These are phyloP conservation scores for Halcyon senegalensis DNA, from an alignment of 2,113 vertebrate species.

Conservation along the genomic window DNA sequence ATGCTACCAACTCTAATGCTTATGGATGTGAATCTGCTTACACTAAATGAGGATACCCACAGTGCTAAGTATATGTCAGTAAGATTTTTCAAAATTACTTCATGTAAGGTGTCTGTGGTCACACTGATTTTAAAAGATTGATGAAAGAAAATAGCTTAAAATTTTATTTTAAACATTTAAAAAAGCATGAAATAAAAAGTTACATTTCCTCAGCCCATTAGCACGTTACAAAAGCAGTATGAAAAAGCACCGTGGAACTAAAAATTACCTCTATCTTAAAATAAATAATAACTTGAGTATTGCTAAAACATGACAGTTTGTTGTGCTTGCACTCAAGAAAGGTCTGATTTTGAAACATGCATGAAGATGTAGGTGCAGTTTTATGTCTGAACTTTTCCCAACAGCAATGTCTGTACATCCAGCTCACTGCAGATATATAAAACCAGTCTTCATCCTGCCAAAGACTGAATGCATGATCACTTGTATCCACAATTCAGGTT, in stretches of 20 bases:
- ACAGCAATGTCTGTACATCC: background rate
- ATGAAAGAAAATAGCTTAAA: background rate
- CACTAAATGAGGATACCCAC: background rate
- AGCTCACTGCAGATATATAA: background rate
- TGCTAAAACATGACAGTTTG: background rate
- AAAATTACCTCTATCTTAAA: background rate
- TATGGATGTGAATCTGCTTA: background rate
- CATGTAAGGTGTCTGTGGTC: background rate
- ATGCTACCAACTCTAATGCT: background rate
- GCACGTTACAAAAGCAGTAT: background rate
- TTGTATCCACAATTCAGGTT: background rate
- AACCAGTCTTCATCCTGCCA: background rate
- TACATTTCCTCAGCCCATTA: background rate
- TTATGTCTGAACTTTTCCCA: background rate
- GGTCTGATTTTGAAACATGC: background rate
- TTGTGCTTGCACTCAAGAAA: background rate
- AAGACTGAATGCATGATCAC: background rate
- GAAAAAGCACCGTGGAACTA: background rate
- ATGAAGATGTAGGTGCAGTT: background rate
- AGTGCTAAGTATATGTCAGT: accelerated
- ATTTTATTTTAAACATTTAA: constrained; percentile 38
- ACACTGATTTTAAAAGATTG: background rate
- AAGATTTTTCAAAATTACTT: background rate
- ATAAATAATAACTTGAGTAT: background rate
- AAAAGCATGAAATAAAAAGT: background rate